Percentiles rank a stretch among this genome's conserved stretches.
Conservation (phyloP, 2,888 invertebrate species). For the Drosophila rubida region DNA sequence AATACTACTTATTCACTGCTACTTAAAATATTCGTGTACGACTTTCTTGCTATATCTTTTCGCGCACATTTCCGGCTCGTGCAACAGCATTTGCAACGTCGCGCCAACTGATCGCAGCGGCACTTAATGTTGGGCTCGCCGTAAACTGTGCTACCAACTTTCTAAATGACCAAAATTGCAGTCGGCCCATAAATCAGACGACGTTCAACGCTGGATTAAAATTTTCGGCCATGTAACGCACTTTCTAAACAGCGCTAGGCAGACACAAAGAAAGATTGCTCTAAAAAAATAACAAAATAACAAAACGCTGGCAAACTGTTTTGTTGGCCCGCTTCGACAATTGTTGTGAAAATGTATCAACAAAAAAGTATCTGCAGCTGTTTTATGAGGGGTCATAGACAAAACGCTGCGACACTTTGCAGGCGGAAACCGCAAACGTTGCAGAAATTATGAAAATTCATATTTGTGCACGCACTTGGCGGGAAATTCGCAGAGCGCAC, state of each 20-base stretch:
- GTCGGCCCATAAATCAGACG: constrained; percentile 62
- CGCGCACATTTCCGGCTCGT: background rate
- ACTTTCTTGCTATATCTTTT: background rate
- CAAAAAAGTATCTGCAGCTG: constrained; percentile 56
- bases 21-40: background rate
- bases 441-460: constrained; percentile 81
- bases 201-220: constrained; percentile 36
- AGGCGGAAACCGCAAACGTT: constrained; percentile 64
- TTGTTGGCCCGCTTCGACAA: constrained; percentile 33
- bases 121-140: constrained; percentile 12
- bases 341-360: constrained; percentile 57
- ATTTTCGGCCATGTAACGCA: constrained; percentile 69
- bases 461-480: constrained; percentile 75
- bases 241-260: constrained; percentile 68
- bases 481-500: constrained; percentile 37
- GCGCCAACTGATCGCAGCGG: constrained; percentile 20
- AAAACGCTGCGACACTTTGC: constrained; percentile 31
- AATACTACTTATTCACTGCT: too few species aligned
- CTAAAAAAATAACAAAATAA: constrained; percentile 18
- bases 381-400: constrained; percentile 58
- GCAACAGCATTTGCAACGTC: constrained; percentile 13
- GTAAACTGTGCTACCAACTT: constrained; percentile 45
- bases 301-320: constrained; percentile 38
- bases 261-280: constrained; percentile 15
- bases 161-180: constrained; percentile 49